These are phyloP conservation scores for Berghia stephanieae DNA, from an alignment of 1,140 invertebrate genomes.

Conservation along the genomic window DNA sequence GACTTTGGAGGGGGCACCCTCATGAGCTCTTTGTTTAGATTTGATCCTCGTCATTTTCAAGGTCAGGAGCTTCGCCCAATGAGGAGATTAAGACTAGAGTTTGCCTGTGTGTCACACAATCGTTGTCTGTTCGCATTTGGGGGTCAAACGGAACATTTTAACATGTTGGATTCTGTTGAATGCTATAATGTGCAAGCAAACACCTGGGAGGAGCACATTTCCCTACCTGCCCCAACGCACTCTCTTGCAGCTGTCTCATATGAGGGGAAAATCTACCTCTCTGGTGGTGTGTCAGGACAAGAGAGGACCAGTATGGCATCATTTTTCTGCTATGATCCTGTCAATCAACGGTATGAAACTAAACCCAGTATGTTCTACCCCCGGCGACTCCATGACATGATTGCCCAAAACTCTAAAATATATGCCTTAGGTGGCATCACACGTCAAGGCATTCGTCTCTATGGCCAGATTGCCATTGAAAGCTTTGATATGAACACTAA, in stretches of 20 bases:
- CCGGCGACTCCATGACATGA: slow-evolving; percentile 63
- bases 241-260: slow-evolving; percentile 54
- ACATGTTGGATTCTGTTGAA: slow-evolving; percentile 83
- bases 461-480: slow-evolving; percentile 64
- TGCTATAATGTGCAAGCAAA: slow-evolving; percentile 82
- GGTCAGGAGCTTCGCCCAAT: slow-evolving; percentile 61
- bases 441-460: slow-evolving; percentile 52
- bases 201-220: slow-evolving; percentile 79
- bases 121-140: slow-evolving; percentile 89
- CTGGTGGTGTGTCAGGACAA: slow-evolving; percentile 58
- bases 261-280: slow-evolving; percentile 58
- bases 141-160: slow-evolving; percentile 92
- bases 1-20: slow-evolving; percentile 64
- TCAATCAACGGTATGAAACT: slow-evolving; percentile 50
- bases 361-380: slow-evolving; percentile 62
- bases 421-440: slow-evolving; percentile 64
- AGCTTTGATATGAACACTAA: slow-evolving; percentile 54
- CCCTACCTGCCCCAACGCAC: slow-evolving; percentile 72
- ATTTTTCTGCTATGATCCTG: slow-evolving; percentile 55
- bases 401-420: slow-evolving; percentile 49
- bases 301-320: slow-evolving; percentile 57
- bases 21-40: slow-evolving; percentile 61
- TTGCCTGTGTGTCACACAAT: slow-evolving; percentile 73
- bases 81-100: slow-evolving; percentile 58
- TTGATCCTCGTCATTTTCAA: slow-evolving; percentile 62